A percentile compares a stretch with the other conserved stretches of the same genome.
These are phyloP conservation scores for Calameuta pallipes DNA, from an alignment of 2,888 invertebrate genomes.

Conservation along the genomic window DNA sequence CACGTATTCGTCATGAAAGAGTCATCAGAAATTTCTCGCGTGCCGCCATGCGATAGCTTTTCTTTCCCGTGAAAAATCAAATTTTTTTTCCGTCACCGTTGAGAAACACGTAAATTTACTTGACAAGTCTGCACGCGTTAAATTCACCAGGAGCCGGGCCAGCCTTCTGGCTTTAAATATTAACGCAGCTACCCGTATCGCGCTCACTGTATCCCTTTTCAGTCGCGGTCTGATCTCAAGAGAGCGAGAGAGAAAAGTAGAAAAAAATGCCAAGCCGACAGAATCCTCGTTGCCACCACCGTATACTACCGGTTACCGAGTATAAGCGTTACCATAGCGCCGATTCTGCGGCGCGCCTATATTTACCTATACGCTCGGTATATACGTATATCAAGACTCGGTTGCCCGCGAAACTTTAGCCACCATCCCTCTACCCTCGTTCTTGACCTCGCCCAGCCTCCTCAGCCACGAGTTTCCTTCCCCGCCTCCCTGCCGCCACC, in stretches of 20 bases:
- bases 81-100: not conserved
- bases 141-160: not conserved
- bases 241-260: not conserved
- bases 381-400: not conserved
- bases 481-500: not conserved
- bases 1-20: not conserved
- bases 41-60: not conserved
- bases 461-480: not conserved
- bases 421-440: not conserved
- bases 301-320: not conserved
- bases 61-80: not conserved
- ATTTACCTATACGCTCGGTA: not conserved
- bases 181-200: not conserved
- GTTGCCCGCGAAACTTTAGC: not conserved
- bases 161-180: not conserved
- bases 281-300: not conserved
- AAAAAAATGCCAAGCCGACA: not conserved
- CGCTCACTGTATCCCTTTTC: not conserved
- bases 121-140: not conserved
- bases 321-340: not conserved
- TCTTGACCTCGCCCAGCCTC: not conserved
- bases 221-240: not conserved
- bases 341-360: not conserved
- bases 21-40: not conserved
- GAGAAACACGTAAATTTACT: not conserved